Percentiles rank a stretch among this genome's conserved stretches.
Evolutionary conservation across 2,797 vertebrate genomes (phyloP).

Genomic region (Lateolabrax maculatus): DNA sequence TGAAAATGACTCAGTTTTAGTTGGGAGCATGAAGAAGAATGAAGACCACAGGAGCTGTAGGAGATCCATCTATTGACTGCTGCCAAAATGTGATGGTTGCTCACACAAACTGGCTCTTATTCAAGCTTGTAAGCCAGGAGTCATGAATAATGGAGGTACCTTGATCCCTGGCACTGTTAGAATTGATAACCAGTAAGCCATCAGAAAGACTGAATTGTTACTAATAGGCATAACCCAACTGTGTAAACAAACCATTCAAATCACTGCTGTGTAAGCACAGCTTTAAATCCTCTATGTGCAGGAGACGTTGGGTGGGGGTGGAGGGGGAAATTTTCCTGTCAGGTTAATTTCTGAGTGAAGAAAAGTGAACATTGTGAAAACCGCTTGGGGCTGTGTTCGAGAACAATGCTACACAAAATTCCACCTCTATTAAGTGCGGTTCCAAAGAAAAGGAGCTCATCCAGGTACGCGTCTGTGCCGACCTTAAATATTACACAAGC

Average conservation of each 20-base stretch:
- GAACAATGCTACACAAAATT: conserved; percentile 87
- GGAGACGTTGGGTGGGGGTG: conserved; percentile 46
- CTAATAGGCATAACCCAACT: conserved; percentile 72
- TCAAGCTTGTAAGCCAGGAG: conserved; percentile 41
- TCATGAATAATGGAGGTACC: conserved; percentile 59
- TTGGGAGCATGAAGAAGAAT: conserved; percentile 50
- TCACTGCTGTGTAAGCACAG: conserved; percentile 70
- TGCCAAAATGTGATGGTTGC: conserved; percentile 46
- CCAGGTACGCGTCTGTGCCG: conserved; percentile 86
- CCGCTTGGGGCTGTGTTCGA: conserved; percentile 77
- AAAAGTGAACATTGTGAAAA: conserved; percentile 73
- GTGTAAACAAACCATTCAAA: conserved; percentile 75
- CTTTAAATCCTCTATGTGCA: conserved; percentile 66
- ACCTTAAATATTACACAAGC: conserved; percentile 88
- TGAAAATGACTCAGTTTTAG: conserved; percentile 51
- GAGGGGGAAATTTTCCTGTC: conserved; percentile 65
- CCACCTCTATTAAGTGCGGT: conserved; percentile 88
- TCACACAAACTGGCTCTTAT: conserved; percentile 55
- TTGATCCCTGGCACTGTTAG: conserved; percentile 56
- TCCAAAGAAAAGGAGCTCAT: conserved; percentile 83
- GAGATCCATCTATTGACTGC: conserved; percentile 14
- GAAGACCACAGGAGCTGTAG: conserved; percentile 54
- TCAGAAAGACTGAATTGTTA: conserved; percentile 68
- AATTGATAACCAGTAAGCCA: conserved; percentile 63
- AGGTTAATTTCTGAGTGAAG: conserved; percentile 74